Evolutionary conservation across 2,797 vertebrate species (phyloP).

Genomic region (Esox lucius): DNA sequence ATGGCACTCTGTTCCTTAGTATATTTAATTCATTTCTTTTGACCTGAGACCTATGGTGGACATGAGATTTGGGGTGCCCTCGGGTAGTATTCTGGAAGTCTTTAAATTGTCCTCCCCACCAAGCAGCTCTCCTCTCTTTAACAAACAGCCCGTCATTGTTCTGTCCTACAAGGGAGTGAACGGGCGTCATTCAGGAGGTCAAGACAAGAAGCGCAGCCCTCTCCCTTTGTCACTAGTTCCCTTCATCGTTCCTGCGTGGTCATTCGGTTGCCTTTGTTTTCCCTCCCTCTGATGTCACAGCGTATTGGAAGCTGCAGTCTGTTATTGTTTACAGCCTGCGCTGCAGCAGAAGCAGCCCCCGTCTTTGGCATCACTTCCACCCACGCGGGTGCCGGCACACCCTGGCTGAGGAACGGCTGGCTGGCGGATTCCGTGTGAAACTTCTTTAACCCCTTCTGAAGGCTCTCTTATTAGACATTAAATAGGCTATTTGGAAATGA

Average conservation of each 20-base stretch:
- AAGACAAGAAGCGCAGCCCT: slow-evolving; percentile 60
- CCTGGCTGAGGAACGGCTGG: no score
- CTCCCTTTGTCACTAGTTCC: slow-evolving; percentile 46
- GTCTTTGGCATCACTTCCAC: no score
- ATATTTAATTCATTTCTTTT: background rate
- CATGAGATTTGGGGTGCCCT: background rate
- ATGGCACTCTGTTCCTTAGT: background rate
- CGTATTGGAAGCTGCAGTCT: slow-evolving; percentile 4
- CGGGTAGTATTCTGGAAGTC: slow-evolving; percentile 21
- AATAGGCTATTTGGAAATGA: no score
- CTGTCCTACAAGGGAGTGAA: slow-evolving; percentile 76
- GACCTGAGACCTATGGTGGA: background rate
- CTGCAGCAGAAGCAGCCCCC: slow-evolving; percentile 1
- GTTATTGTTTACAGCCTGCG: background rate
- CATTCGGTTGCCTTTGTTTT: slow-evolving; percentile 54
- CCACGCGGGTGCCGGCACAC: no score
- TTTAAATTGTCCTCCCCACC: slow-evolving; percentile 71
- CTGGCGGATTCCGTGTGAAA: no score
- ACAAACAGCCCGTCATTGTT: slow-evolving; percentile 78
- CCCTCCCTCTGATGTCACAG: slow-evolving; percentile 45
- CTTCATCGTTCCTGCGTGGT: slow-evolving; percentile 42
- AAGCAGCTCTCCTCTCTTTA: slow-evolving; percentile 64
- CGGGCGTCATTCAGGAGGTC: slow-evolving; percentile 69
- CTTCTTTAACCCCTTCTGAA: no score
- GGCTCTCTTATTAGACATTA: no score